A percentile compares a stretch with the other conserved stretches of the same genome.
Evolutionary conservation across 92 coral and sea anemone genomes (phyloP).

Genomic region (Bergia puertoricense): DNA sequence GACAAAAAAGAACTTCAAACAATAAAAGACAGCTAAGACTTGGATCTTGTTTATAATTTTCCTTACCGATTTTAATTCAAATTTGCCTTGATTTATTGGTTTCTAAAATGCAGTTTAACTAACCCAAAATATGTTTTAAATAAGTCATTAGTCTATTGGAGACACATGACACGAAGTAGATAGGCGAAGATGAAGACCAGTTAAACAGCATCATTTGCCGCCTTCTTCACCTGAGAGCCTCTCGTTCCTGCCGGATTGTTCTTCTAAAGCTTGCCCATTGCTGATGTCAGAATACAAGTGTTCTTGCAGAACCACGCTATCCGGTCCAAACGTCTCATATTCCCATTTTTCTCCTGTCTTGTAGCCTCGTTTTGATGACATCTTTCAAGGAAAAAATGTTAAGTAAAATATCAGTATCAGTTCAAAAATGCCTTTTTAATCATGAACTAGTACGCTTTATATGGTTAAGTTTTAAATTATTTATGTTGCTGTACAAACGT

Average conservation of each 20-base stretch:
- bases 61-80: background rate
- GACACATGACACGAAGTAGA: too few species aligned
- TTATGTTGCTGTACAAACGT: too few species aligned
- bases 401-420: background rate
- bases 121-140: too few species aligned
- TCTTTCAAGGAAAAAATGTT: background rate
- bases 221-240: background rate
- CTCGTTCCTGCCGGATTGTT: background rate
- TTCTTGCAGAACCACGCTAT: background rate
- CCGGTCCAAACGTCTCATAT: slow-evolving; percentile 3
- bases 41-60: background rate
- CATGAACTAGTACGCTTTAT: too few species aligned
- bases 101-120: too few species aligned
- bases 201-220: background rate
- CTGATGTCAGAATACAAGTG: slow-evolving; percentile 4
- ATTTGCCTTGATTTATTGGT: background rate
- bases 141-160: too few species aligned
- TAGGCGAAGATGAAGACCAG: too few species aligned
- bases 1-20: too few species aligned
- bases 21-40: too few species aligned
- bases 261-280: background rate
- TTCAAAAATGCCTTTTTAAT: too few species aligned
- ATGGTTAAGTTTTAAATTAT: too few species aligned
- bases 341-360: background rate
- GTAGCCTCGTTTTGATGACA: background rate